A percentile compares a stretch with the other conserved stretches of the same genome.
phyloP scores from a whole-genome alignment of 1,140 invertebrate genomes.

The Drosophila willistoni region DNA sequence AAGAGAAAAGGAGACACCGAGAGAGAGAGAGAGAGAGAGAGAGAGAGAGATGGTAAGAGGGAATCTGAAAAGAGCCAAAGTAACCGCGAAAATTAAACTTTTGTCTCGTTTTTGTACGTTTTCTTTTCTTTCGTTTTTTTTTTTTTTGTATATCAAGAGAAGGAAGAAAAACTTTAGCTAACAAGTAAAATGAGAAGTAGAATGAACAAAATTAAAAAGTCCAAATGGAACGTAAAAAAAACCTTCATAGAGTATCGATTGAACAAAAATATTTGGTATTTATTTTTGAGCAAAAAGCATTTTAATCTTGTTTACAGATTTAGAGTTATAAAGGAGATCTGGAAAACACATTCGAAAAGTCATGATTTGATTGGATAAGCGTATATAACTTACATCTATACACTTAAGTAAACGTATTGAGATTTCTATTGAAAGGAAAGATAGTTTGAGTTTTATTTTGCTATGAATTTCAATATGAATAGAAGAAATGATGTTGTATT shows the following conservation, averaged over 20 bases:
- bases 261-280: not conserved
- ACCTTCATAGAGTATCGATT: not conserved
- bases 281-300: not conserved
- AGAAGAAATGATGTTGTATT: too few species aligned
- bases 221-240: not conserved
- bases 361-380: too few species aligned
- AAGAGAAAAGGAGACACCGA: not conserved
- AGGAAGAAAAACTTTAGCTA: not conserved
- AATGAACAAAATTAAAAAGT: slow-evolving; percentile 13
- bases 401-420: too few species aligned
- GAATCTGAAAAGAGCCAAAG: slow-evolving; percentile 46
- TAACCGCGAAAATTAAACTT: slow-evolving; percentile 71
- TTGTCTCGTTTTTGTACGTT: slow-evolving; percentile 60
- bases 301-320: too few species aligned
- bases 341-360: too few species aligned
- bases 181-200: slow-evolving; percentile 2
- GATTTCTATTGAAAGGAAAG: too few species aligned
- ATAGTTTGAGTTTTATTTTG: too few species aligned
- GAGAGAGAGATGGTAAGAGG: not conserved
- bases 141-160: too few species aligned
- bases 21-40: not conserved
- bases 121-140: too few species aligned
- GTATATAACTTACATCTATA: too few species aligned
- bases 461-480: too few species aligned
- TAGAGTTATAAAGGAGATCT: too few species aligned